Evolutionary conservation across 2,113 vertebrate species (phyloP).

Genomic region (Antennarius striatus): DNA sequence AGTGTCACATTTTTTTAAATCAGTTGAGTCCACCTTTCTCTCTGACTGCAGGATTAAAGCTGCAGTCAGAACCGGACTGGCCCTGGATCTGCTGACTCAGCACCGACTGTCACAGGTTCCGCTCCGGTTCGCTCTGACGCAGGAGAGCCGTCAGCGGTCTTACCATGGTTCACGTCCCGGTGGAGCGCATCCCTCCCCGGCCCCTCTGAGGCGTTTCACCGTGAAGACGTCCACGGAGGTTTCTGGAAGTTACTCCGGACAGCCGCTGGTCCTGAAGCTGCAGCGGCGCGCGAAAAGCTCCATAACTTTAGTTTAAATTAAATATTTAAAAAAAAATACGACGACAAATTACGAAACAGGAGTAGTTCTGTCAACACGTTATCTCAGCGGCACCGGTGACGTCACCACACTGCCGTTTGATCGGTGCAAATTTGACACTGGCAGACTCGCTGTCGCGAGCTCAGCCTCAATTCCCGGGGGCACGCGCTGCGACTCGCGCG

Average conservation of each 20-base stretch:
- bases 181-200: constrained; percentile 24
- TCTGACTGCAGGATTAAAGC: no score
- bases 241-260: constrained; percentile 12
- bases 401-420: background rate
- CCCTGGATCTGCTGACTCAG: background rate
- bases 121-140: background rate
- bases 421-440: background rate
- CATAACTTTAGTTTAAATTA: no score
- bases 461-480: background rate
- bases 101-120: no score
- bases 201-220: background rate
- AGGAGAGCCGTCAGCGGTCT: background rate
- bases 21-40: no score
- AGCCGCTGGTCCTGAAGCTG: constrained; percentile 62
- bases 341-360: no score
- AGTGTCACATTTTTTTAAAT: no score
- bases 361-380: no score
- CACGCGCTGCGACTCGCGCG: constrained; percentile 15
- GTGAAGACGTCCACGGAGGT: background rate
- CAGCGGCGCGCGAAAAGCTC: background rate
- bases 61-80: no score
- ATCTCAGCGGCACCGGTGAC: background rate
- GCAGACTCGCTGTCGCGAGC: background rate
- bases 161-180: constrained; percentile 50
- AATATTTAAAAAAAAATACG: no score